phyloP scores from a whole-genome alignment of 2,113 vertebrate genomes.

The Circaetus cinerascens region DNA sequence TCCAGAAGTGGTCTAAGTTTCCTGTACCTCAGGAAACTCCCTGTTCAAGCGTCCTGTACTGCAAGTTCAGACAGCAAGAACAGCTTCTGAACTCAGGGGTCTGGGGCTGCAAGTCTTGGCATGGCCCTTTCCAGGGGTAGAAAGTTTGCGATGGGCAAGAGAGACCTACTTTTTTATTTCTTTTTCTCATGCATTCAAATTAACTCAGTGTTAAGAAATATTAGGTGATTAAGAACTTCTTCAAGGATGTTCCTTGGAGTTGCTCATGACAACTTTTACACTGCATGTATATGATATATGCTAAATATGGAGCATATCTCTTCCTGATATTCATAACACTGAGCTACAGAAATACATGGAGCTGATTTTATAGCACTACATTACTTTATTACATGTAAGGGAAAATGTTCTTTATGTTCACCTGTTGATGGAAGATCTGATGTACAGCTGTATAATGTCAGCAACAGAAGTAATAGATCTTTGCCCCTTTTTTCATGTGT shows the following conservation, averaged over 20 bases:
- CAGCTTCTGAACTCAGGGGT: background rate
- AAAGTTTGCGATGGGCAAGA: background rate
- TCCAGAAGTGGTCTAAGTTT: background rate
- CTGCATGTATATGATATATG: background rate
- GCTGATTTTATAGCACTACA: background rate
- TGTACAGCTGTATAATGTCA: background rate
- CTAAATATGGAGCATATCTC: background rate
- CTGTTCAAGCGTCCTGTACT: fast-evolving
- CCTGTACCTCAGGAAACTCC: background rate
- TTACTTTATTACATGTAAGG: background rate
- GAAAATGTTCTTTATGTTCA: background rate
- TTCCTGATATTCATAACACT: background rate
- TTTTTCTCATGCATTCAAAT: background rate
- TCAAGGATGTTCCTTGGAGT: background rate
- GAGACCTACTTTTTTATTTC: background rate
- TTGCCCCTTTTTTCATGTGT: background rate
- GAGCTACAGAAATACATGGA: background rate
- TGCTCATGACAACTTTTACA: background rate
- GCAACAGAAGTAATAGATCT: background rate
- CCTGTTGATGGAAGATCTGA: background rate
- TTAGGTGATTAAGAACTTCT: background rate
- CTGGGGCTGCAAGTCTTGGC: background rate
- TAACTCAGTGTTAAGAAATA: background rate
- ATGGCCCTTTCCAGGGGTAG: background rate
- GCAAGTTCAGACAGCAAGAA: background rate